phyloP scores from a whole-genome alignment of 2,797 vertebrate genomes.

The Tragelaphus eurycerus region DNA sequence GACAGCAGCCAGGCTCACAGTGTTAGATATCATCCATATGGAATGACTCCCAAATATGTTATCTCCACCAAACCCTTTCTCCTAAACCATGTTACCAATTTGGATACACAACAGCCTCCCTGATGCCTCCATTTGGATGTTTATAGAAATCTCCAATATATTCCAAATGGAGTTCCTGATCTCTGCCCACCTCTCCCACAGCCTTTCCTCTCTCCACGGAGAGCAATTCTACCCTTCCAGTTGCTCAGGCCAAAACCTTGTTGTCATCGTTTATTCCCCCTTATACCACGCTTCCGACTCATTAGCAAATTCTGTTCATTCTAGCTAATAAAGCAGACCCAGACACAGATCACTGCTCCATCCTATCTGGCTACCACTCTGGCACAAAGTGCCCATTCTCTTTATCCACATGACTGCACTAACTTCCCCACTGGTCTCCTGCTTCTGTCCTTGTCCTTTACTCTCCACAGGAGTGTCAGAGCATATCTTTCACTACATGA shows the following conservation, averaged over 20 bases:
- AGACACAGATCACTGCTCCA: background rate
- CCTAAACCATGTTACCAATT: background rate
- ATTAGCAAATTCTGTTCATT: background rate
- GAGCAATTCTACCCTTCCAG: background rate
- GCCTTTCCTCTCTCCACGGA: background rate
- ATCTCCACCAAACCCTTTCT: background rate
- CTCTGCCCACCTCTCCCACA: background rate
- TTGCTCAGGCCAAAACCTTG: background rate
- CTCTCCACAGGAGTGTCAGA: background rate
- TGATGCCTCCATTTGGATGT: background rate
- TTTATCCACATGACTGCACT: background rate
- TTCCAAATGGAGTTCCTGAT: background rate
- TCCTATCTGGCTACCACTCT: background rate
- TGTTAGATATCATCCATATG: background rate
- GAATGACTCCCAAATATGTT: background rate
- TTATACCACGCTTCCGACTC: background rate
- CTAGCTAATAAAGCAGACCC: background rate
- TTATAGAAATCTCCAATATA: background rate
- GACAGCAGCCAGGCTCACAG: background rate
- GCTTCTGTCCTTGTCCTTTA: background rate
- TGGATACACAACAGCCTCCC: background rate
- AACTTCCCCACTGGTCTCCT: background rate
- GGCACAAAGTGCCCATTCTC: background rate
- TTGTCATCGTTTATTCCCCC: background rate
- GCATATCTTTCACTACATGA: background rate